These are phyloP conservation scores for Brachionus manjavacas DNA, from an alignment of 1,140 invertebrate species.

Conservation along the genomic window DNA sequence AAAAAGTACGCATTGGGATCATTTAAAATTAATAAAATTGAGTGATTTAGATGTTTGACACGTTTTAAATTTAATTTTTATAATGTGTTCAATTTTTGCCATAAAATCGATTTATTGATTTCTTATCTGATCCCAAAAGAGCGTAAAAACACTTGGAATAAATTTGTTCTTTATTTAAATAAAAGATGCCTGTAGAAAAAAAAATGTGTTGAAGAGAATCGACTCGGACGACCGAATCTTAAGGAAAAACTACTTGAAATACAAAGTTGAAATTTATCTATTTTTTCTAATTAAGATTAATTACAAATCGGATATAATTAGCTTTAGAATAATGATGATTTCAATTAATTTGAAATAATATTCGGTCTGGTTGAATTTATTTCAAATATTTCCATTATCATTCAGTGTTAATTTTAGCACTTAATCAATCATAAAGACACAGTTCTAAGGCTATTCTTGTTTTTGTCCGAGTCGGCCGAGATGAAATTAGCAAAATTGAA, in stretches of 20 bases:
- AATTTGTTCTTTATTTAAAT: background rate
- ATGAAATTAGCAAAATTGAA: constrained; percentile 6
- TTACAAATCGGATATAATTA: constrained; percentile 31
- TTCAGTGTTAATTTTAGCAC: constrained; percentile 12
- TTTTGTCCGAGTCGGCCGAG: background rate
- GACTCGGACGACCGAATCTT: constrained; percentile 12
- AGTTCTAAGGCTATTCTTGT: background rate
- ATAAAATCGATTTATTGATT: constrained; percentile 6
- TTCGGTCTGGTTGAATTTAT: constrained; percentile 20
- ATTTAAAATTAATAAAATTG: background rate
- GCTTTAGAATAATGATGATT: constrained; percentile 24
- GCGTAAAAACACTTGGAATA: background rate
- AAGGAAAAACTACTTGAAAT: background rate
- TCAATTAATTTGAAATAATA: constrained; percentile 27
- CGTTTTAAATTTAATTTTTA: background rate
- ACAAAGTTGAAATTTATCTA: constrained; percentile 24
- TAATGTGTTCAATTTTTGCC: background rate
- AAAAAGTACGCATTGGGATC: background rate
- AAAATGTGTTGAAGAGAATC: constrained; percentile 4
- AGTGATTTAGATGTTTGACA: background rate
- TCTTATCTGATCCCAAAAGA: constrained; percentile 1
- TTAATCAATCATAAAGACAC: constrained; percentile 28
- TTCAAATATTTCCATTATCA: constrained; percentile 33
- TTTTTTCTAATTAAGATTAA: constrained; percentile 29
- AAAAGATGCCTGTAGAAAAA: background rate